phyloP scores from a whole-genome alignment of 2,888 invertebrate genomes.

The Conchocele bisecta region DNA sequence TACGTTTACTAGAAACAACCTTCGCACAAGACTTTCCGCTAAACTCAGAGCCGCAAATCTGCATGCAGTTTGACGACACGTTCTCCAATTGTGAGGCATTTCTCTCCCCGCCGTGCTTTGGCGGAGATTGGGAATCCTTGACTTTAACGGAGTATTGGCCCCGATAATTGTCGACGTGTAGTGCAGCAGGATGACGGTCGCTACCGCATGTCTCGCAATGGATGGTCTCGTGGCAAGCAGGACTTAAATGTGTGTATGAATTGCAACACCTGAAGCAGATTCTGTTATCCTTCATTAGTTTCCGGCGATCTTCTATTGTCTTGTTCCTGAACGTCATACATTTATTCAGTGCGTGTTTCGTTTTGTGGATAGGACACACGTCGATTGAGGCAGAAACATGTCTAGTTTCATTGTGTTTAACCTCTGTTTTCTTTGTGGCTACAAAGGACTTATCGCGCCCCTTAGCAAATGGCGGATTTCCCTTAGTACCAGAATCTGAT shows the following conservation, averaged over 20 bases:
- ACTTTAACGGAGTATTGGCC: too few species aligned
- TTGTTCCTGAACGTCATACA: conserved; percentile 26
- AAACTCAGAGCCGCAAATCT: conserved; percentile 15
- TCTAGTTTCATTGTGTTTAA: neutral
- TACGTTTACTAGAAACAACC: conserved; percentile 3
- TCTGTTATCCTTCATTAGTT: conserved; percentile 25
- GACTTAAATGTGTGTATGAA: conserved; percentile 22
- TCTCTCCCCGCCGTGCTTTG: too few species aligned
- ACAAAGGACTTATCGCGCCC: neutral
- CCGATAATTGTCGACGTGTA: conserved; percentile 23
- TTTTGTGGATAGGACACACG: conserved; percentile 24
- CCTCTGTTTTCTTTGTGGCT: neutral
- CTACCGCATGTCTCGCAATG: conserved; percentile 45
- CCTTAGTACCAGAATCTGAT: too few species aligned
- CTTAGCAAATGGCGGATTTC: too few species aligned
- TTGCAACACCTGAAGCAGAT: conserved; percentile 45
- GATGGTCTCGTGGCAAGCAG: conserved; percentile 20
- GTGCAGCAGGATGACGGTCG: conserved; percentile 26
- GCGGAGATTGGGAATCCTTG: too few species aligned
- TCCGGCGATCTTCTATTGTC: conserved; percentile 22
- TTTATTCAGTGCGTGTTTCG: conserved; percentile 23
- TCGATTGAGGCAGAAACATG: conserved; percentile 1
- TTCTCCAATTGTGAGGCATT: too few species aligned
- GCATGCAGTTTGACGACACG: conserved; percentile 2
- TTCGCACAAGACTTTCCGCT: conserved; percentile 7